Evolutionary conservation across 2,888 invertebrate species (phyloP).

Genomic region (Trichogramma dendrolimi): DNA sequence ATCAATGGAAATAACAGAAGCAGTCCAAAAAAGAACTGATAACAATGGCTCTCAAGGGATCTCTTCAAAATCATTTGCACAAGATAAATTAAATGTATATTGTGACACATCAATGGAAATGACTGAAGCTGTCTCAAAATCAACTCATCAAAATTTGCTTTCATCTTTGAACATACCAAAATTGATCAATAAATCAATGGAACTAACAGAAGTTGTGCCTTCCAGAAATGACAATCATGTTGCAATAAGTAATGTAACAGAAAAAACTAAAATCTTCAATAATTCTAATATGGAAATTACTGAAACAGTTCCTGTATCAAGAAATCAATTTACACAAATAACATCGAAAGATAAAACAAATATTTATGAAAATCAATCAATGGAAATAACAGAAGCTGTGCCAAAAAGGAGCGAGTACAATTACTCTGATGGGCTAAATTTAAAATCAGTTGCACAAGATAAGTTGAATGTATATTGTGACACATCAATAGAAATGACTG

Average conservation of each 20-base stretch:
- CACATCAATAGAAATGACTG: conserved; percentile 25
- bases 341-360: background rate
- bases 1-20: conserved; percentile 12
- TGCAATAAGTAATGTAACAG: background rate
- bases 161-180: background rate
- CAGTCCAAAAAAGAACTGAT: background rate
- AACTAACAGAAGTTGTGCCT: conserved; percentile 24
- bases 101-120: conserved; percentile 13
- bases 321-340: background rate
- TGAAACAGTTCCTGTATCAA: background rate
- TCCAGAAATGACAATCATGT: background rate
- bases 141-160: background rate
- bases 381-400: conserved; percentile 7
- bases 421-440: background rate
- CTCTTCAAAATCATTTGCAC: background rate
- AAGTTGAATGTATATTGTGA: conserved; percentile 11
- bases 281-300: background rate
- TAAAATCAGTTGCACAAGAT: background rate
- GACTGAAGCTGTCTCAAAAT: conserved; percentile 16
- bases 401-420: background rate
- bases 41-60: too few relatives aligned
- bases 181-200: conserved; percentile 26
- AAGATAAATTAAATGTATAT: conserved; percentile 12
- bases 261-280: background rate
- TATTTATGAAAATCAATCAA: conserved; percentile 12